Base-by-base conservation (phyloP, 2,113 vertebrate species). In the Tyrannus savana region DNA sequence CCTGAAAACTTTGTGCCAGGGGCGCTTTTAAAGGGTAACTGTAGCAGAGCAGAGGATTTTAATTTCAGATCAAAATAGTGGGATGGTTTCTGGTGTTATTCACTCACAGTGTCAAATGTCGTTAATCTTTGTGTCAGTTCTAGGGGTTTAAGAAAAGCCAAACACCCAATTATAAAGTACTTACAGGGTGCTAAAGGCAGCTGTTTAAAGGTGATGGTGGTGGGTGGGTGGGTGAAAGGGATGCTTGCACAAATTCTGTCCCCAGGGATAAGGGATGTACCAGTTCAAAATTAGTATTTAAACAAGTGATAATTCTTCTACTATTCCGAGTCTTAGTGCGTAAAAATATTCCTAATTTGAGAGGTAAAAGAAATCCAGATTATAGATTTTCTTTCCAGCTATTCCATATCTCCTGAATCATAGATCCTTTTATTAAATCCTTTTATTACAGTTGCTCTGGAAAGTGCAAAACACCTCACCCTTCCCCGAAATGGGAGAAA, bases 111-210 rank as follows among this genome's bases (percentile, higher is more conserved):
- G 89, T 93, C 92, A 94, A 95, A 83, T 68, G 96, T 93, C 94
- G 80, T 98, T 98, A 96, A 98, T 98, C 97, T 98, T 95, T 39
- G 84, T 97, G 97, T 97, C 97, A 96, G 91, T 97, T 97, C 96
- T 78, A 52, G 44, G 93, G 93, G 91, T 84, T 56, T 93, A 95
- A 93, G 97, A 94, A 93, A 90, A 91, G 78, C 50, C 4, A 87
- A 98, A 91, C 92, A 90, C 87, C 93, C 97, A 95, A 97, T 98
- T 98, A 97, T 92, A 56, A 73, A 83, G 96, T 83, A 84, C 77
- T 98, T 97, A 96, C 88, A 97, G 97, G 96, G 95, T 94, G 84
- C 95, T 91, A 93, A 97, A 84, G 90, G 95, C 85, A 74, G 33
- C 77, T 90, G 44, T 86, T 77, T 33, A 67, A 53, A 46, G 53